These are phyloP conservation scores for Synchiropus splendidus DNA, from an alignment of 2,113 vertebrate species.

Conservation along the genomic window DNA sequence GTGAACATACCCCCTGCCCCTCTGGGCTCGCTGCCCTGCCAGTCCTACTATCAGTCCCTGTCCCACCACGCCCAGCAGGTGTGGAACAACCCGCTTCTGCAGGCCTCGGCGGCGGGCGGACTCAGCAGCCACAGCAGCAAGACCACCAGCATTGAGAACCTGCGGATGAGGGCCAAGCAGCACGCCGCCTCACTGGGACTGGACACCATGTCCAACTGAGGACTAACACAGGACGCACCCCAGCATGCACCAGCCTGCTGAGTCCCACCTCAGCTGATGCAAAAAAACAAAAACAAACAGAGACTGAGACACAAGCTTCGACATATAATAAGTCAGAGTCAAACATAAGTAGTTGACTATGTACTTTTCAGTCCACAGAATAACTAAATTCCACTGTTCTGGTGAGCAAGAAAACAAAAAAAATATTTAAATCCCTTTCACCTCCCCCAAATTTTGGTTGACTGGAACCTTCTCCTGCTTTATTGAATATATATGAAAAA, in stretches of 20 bases:
- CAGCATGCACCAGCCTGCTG: background rate
- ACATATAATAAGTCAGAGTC: background rate
- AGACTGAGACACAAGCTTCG: background rate
- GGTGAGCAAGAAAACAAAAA: no score
- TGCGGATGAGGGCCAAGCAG: constrained; percentile 92
- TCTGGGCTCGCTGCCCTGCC: constrained; percentile 88
- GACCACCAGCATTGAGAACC: constrained; percentile 97
- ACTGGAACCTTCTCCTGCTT: no score
- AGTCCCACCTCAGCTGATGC: background rate
- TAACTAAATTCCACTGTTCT: no score
- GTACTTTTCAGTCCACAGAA: no score
- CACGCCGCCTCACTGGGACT: constrained; percentile 93
- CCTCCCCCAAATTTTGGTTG: no score
- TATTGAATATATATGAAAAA: no score
- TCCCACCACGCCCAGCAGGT: constrained; percentile 90
- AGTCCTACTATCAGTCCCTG: constrained; percentile 96
- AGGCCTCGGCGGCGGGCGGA: constrained; percentile 69
- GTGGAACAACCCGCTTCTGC: constrained; percentile 90
- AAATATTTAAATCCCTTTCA: no score
- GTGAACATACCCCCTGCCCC: constrained; percentile 85
- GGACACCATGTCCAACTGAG: constrained; percentile 90
- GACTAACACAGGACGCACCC: constrained; percentile 4
- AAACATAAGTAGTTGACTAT: no score
- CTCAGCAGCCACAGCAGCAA: constrained; percentile 93
- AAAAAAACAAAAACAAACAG: background rate